Evolutionary conservation across 1,140 invertebrate genomes (phyloP).

Genomic region (Capitella teleta): DNA sequence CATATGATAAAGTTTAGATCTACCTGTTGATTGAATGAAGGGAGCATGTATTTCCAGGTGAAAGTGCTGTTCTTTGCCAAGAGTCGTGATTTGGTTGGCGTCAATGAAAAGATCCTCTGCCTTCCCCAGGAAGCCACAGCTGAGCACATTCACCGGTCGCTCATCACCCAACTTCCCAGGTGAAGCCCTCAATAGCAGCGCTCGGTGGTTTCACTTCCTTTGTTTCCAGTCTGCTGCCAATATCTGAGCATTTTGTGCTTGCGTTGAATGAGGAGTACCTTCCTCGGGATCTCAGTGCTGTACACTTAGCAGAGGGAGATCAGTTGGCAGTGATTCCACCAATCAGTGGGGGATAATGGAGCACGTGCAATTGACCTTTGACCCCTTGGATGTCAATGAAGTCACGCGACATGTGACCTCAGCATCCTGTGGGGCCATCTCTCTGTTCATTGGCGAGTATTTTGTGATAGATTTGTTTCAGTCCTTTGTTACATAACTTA

Average conservation of each 20-base stretch:
- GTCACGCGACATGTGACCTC: conserved; percentile 57
- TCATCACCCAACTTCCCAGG: conserved; percentile 50
- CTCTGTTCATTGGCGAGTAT: conserved; percentile 62
- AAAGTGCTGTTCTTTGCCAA: conserved; percentile 76
- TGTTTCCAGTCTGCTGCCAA: conserved; percentile 46
- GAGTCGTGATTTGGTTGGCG: conserved; percentile 64
- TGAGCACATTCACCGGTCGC: conserved; percentile 47
- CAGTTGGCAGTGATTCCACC: conserved; percentile 77
- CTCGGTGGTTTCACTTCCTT: not conserved
- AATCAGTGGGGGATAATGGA: conserved; percentile 65
- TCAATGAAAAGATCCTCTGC: conserved; percentile 34
- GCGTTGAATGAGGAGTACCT: conserved; percentile 70
- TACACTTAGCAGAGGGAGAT: conserved; percentile 55
- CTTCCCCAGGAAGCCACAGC: conserved; percentile 38
- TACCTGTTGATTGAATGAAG: conserved; percentile 1
- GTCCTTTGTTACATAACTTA: not conserved
- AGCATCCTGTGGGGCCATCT: conserved; percentile 71
- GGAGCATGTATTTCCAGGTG: conserved; percentile 32
- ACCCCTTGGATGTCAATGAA: conserved; percentile 57
- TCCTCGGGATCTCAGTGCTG: conserved; percentile 38
- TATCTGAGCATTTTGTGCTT: conserved; percentile 60
- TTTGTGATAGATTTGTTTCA: not conserved
- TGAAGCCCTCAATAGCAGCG: conserved; percentile 1
- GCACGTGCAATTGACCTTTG: conserved; percentile 53
- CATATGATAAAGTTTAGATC: not conserved